phyloP scores from a whole-genome alignment of 2,888 invertebrate species.

The Lasioglossum marginatum region DNA sequence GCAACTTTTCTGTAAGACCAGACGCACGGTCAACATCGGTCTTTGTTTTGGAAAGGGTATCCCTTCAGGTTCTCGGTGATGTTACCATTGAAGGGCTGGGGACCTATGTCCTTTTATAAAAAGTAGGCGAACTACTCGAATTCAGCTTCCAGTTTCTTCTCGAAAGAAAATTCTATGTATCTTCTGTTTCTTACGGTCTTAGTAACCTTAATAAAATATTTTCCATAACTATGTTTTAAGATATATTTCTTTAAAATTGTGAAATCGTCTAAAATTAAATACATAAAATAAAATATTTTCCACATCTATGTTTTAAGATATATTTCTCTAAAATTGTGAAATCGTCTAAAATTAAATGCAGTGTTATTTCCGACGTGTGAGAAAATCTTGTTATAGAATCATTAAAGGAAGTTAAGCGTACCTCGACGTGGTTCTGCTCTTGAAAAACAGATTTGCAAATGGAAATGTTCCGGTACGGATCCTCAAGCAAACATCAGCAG shows the following conservation, averaged over 20 bases:
- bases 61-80: constrained; percentile 39
- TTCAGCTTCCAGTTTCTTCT: neutral
- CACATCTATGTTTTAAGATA: no score
- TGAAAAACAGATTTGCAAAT: neutral
- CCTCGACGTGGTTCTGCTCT: neutral
- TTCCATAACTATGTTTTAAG: no score
- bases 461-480: neutral
- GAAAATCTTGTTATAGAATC: neutral
- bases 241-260: neutral
- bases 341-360: neutral
- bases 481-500: neutral
- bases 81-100: constrained; percentile 23
- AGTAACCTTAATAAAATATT: no score
- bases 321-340: no score
- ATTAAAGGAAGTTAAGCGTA: neutral
- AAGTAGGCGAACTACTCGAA: constrained; percentile 22
- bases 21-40: constrained; percentile 80
- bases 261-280: no score
- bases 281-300: no score
- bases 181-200: no score
- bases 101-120: constrained; percentile 27
- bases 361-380: neutral
- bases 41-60: constrained; percentile 78
- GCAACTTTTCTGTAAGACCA: constrained; percentile 77
- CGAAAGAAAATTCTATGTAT: no score